These are phyloP conservation scores for Hypomecis atomaria DNA, from an alignment of 2,888 invertebrate genomes.

Conservation along the genomic window DNA sequence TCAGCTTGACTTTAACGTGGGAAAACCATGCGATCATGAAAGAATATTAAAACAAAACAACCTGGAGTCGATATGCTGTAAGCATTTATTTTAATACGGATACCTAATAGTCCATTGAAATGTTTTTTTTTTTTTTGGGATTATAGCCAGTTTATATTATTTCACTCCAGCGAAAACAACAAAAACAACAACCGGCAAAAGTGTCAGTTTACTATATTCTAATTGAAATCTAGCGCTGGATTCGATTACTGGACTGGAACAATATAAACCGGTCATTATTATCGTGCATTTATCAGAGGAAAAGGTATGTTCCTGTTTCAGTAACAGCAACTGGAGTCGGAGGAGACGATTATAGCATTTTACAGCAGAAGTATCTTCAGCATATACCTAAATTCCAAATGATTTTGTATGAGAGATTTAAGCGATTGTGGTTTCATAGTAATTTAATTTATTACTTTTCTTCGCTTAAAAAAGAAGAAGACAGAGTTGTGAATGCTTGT, in stretches of 20 bases:
- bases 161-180: too few relatives aligned
- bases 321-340: constrained; percentile 9
- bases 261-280: too few relatives aligned
- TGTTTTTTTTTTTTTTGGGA: too few relatives aligned
- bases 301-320: not conserved
- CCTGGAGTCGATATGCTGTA: constrained; percentile 15
- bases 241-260: too few relatives aligned
- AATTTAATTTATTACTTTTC: constrained; percentile 41
- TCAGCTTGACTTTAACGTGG: not conserved
- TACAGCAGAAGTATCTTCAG: constrained; percentile 6
- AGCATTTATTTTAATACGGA: not conserved
- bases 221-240: too few relatives aligned
- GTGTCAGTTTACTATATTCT: too few relatives aligned
- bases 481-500: constrained; percentile 45
- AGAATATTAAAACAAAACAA: not conserved
- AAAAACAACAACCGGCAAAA: too few relatives aligned
- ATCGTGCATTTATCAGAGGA: too few relatives aligned
- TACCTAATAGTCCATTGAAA: too few relatives aligned
- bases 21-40: constrained; percentile 1
- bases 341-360: not conserved
- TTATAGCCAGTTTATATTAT: too few relatives aligned
- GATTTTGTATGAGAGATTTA: constrained; percentile 7
- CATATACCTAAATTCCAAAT: constrained; percentile 10
- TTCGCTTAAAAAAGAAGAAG: constrained; percentile 46
- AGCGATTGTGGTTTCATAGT: constrained; percentile 7